Base-by-base conservation (phyloP, 37 sponge, comb jelly and placozoan species). In the Tethya wilhelma region DNA sequence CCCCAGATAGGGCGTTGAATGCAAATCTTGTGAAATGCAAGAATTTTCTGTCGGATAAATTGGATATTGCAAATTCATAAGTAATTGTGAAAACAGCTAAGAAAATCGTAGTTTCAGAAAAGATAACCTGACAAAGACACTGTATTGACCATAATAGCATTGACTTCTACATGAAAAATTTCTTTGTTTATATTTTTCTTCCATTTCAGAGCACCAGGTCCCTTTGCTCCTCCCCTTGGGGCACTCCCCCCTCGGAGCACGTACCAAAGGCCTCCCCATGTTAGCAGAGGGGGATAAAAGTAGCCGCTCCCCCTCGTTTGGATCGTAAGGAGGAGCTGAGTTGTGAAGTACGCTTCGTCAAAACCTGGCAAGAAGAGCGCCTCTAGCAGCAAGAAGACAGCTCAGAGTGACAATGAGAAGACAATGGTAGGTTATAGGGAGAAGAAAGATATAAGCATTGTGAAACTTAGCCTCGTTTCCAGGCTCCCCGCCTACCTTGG, bases 301-400 rank as follows among this genome's bases (percentile, higher is more conserved):
- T 4, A 28, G 7, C 56, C 56, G 1, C 67, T 41, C 70, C 80
- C 1, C 70, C 70, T 42, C 36, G 26, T 25, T 42, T 80, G 40
- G 80, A 80, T 42, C 58, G 70, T 3, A 42, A 38, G 32, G 80
- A 80, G 56, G 34, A n/a, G 56, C 14, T 14, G 46, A 1, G 20
- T 32, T 28, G 56, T 73, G 33, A 46, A 55, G 7, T 55, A 69
- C 44, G 37, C 59, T 32, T 76, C 64, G 29, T 64, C 49, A 59
- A 72, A 78, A 56, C 34, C 79, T 43, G 65, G 79, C 38, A 78
- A 66, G 79, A 78, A 78, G 38, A 29, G 66, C 4, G 70, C 28
- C 20, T 19, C 31, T 22, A 23, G 59, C 2, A 31, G 38, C 22
- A 81, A 71, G 72, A 81, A 71, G 34, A 8, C 59, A 17, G 25